A percentile compares a stretch with the other conserved stretches of the same genome.
Evolutionary conservation across 2,113 vertebrate species (phyloP).

Genomic region (Hucho hucho): DNA sequence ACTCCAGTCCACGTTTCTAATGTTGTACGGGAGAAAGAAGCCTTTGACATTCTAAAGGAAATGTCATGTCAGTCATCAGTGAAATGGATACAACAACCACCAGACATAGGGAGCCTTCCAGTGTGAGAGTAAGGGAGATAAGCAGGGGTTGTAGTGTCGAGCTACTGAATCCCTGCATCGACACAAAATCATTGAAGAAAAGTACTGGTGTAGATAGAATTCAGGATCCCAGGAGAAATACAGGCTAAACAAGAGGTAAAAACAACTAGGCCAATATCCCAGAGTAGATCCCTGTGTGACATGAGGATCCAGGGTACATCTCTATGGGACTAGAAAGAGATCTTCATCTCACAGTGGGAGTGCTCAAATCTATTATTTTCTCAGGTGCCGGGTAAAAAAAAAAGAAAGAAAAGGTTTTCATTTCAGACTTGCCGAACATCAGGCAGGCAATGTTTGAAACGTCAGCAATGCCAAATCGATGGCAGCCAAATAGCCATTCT

Average conservation of each 20-base stretch:
- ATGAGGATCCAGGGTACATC: neutral
- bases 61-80: slow-evolving; percentile 57
- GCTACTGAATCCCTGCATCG: neutral
- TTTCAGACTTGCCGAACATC: no score
- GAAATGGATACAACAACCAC: slow-evolving; percentile 52
- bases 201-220: neutral
- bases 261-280: neutral
- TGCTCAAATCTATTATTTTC: neutral
- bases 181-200: neutral
- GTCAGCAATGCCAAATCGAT: no score
- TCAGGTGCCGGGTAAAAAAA: neutral
- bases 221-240: neutral
- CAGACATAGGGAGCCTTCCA: slow-evolving; percentile 9
- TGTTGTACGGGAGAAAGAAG: slow-evolving; percentile 4
- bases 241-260: neutral
- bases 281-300: neutral
- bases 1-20: neutral
- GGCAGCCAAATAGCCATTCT: no score
- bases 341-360: no score
- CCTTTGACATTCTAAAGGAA: slow-evolving; percentile 62
- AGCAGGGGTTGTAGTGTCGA: neutral
- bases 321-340: neutral
- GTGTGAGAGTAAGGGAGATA: neutral
- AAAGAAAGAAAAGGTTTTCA: neutral
- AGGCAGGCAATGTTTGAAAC: no score